Conservation (phyloP, 2,797 vertebrate genomes). For the Poeciliopsis presidionis region DNA sequence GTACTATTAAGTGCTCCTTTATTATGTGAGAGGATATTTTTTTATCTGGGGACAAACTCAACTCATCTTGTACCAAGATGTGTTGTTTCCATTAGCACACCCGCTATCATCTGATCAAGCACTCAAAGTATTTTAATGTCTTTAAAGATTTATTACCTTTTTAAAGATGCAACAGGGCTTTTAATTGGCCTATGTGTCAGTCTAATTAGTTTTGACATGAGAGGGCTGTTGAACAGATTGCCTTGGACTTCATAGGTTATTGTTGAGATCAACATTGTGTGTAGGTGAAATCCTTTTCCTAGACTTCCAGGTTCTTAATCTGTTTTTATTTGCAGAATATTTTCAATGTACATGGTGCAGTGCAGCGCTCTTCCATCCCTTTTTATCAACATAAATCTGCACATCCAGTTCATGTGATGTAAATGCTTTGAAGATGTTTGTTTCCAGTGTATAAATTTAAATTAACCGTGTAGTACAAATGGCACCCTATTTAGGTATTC, state of each 20-base stretch:
- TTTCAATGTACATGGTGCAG: constrained; percentile 38
- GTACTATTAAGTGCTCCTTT: too few relatives aligned
- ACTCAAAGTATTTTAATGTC: constrained; percentile 11
- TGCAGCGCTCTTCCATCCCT: constrained; percentile 22
- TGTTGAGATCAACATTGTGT: constrained; percentile 40
- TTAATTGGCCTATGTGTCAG: neutral
- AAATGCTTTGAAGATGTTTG: constrained; percentile 25
- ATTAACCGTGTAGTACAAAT: constrained; percentile 11
- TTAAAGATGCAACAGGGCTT: neutral
- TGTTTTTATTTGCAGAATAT: constrained; percentile 49
- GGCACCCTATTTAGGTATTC: constrained; percentile 26
- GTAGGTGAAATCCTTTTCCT: constrained; percentile 1
- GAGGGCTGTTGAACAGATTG: neutral
- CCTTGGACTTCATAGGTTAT: neutral
- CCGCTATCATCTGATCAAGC: neutral
- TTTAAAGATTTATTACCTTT: neutral
- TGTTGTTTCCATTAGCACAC: neutral
- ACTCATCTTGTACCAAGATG: neutral
- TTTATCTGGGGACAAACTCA: constrained; percentile 10
- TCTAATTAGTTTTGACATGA: neutral
- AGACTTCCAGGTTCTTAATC: neutral
- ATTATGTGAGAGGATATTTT: neutral
- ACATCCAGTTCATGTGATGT: constrained; percentile 8
- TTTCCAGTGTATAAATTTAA: constrained; percentile 21
- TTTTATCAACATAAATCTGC: constrained; percentile 3